Percentiles rank a stretch among this genome's conserved stretches.
Evolutionary conservation across 2,113 vertebrate genomes (phyloP).

Genomic region (Prochilodus magdalenae): DNA sequence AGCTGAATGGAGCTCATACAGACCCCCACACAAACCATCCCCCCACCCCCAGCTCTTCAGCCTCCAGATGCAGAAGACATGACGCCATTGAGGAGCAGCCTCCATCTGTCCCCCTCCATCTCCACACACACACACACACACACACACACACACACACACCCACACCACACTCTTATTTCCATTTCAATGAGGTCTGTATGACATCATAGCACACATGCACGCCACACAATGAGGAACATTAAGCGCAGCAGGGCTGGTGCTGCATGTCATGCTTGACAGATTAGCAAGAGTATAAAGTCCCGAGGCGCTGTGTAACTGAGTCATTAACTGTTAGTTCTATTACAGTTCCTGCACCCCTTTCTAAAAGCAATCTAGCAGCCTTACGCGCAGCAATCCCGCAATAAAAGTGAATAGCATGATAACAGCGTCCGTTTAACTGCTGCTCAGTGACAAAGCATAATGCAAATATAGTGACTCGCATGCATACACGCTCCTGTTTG

Average conservation of each 20-base stretch:
- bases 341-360: constrained; percentile 9
- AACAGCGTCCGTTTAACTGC: constrained; percentile 49
- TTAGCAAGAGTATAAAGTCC: constrained; percentile 47
- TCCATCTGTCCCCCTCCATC: constrained; percentile 58
- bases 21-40: constrained; percentile 42
- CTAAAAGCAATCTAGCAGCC: constrained; percentile 13
- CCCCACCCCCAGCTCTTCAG: constrained; percentile 35
- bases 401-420: constrained; percentile 41
- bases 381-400: background rate
- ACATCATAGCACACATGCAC: constrained; percentile 60
- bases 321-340: constrained; percentile 42
- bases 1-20: constrained; percentile 50
- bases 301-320: constrained; percentile 20
- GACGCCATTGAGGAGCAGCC: constrained; percentile 59
- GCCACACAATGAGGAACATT: constrained; percentile 56
- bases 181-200: constrained; percentile 58
- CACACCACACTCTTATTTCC: constrained; percentile 50
- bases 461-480: constrained; percentile 21
- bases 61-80: constrained; percentile 64
- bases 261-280: constrained; percentile 51
- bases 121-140: constrained; percentile 34
- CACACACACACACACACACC: constrained; percentile 22
- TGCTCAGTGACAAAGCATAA: constrained; percentile 43
- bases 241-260: constrained; percentile 48
- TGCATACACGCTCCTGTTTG: constrained; percentile 26